phyloP scores from a whole-genome alignment of 2,888 invertebrate genomes.

The Synanthedon andrenaeformis region DNA sequence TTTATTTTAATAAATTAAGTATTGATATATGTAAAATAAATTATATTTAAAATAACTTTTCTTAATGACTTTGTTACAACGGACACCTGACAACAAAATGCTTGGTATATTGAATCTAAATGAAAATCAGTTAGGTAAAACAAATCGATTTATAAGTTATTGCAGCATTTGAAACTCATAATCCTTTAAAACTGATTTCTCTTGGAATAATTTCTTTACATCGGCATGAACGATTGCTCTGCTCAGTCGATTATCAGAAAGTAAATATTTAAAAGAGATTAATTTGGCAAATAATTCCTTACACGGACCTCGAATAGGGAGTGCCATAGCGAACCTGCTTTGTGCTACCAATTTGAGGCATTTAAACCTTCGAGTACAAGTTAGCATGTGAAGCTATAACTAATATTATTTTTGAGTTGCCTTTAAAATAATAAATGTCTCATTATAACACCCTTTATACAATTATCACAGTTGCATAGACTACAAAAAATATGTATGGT shows the following conservation, averaged over 20 bases:
- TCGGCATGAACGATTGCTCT: slow-evolving; percentile 22
- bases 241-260: slow-evolving; percentile 25
- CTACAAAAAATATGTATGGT: no score
- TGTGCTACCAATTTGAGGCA: slow-evolving; percentile 21
- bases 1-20: no score
- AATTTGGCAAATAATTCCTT: slow-evolving; percentile 44
- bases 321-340: slow-evolving; percentile 21
- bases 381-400: slow-evolving; percentile 24
- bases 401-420: slow-evolving; percentile 10
- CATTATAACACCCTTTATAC: no score
- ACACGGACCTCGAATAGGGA: slow-evolving; percentile 21
- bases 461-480: no score
- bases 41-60: no score
- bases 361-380: slow-evolving; percentile 35
- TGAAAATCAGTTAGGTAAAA: slow-evolving; percentile 26
- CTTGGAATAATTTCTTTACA: slow-evolving; percentile 36
- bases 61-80: no score
- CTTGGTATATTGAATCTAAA: slow-evolving; percentile 29
- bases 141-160: slow-evolving; percentile 30
- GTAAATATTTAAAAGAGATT: slow-evolving; percentile 23
- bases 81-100: slow-evolving; percentile 22
- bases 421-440: no score
- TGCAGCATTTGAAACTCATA: slow-evolving; percentile 30
- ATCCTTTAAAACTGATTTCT: slow-evolving; percentile 36
- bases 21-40: no score